Conservation (phyloP, 2,113 vertebrate genomes). For the cattle (Bos taurus) region DNA sequence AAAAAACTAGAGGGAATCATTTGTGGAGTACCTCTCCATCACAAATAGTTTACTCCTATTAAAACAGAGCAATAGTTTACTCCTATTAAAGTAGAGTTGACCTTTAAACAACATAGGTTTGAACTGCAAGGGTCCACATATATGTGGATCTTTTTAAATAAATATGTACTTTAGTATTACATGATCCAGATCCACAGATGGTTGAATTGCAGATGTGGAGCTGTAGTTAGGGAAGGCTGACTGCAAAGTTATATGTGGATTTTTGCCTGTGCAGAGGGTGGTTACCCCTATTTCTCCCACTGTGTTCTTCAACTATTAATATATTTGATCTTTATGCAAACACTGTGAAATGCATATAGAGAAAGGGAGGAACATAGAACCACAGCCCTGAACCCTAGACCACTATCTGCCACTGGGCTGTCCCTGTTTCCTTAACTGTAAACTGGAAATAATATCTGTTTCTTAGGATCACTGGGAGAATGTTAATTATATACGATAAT, state of each 20-base stretch:
- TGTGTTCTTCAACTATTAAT: not conserved
- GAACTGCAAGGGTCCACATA: not conserved
- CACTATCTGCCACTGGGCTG: not conserved
- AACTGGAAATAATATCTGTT: not conserved
- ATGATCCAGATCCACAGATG: not conserved
- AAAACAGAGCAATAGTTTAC: not conserved
- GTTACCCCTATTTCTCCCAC: not conserved
- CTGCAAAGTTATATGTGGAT: not conserved
- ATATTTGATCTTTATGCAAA: not conserved
- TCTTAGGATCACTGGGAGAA: not conserved
- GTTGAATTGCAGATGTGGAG: not conserved
- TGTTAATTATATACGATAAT: not conserved
- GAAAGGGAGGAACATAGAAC: not conserved
- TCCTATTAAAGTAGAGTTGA: not conserved
- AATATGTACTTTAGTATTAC: not conserved
- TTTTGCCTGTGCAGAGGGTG: not conserved
- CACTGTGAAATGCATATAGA: not conserved
- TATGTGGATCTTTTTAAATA: not conserved
- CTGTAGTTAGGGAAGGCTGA: not conserved
- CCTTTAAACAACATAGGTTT: not conserved
- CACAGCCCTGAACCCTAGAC: not conserved
- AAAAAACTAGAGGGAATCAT: not conserved
- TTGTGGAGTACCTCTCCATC: not conserved
- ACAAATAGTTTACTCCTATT: not conserved
- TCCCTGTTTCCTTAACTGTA: not conserved